A percentile compares a stretch with the other conserved stretches of the same genome.
Evolutionary conservation across 2,113 vertebrate species (phyloP).

Genomic region (Miniopterus natalensis): DNA sequence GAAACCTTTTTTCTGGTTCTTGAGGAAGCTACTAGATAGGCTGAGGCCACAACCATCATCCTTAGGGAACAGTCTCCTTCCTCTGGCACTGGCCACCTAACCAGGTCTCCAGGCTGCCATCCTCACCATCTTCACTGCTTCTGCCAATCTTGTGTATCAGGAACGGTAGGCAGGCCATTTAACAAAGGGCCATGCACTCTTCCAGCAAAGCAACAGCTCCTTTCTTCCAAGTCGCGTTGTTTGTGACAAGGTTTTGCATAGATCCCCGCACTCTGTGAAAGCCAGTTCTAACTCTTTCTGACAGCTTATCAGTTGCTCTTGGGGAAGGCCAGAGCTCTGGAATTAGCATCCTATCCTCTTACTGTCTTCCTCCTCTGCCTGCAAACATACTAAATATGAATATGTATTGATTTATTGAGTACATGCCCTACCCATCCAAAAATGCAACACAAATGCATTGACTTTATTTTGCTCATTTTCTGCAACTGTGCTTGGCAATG

Average conservation of each 20-base stretch:
- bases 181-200: neutral
- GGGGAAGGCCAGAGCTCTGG: neutral
- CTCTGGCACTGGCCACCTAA: neutral
- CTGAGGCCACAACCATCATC: neutral
- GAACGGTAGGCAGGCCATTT: neutral
- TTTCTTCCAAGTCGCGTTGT: neutral
- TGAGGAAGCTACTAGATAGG: neutral
- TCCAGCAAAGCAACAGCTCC: neutral
- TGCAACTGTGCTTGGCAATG: neutral
- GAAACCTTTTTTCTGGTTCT: neutral
- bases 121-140: neutral
- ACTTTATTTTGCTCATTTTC: neutral
- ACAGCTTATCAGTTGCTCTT: neutral
- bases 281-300: neutral
- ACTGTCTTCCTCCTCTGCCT: neutral
- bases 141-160: neutral
- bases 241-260: neutral
- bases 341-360: neutral
- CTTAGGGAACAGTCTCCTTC: neutral
- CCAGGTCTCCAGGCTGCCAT: neutral
- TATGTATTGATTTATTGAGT: neutral
- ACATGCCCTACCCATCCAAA: neutral
- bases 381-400: neutral
- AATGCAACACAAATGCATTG: neutral
- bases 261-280: neutral